Conservation (phyloP, 2,797 vertebrate species). For the Pseudopleuronectes americanus region DNA sequence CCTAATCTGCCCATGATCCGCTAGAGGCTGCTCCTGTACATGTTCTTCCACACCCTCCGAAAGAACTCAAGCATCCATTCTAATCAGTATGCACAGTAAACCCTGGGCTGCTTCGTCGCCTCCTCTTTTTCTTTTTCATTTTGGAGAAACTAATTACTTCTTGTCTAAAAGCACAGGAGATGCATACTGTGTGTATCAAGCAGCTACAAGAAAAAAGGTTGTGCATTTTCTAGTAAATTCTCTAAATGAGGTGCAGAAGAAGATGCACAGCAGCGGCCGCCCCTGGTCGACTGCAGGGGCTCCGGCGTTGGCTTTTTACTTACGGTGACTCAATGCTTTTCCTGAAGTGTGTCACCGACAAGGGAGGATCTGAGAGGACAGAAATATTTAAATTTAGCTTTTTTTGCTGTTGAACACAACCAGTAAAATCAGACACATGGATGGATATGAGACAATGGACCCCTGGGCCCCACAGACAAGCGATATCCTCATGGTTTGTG, state of each 20-base stretch:
- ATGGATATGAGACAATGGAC: background rate
- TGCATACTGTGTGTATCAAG: background rate
- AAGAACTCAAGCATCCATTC: background rate
- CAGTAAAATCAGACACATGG: constrained; percentile 24
- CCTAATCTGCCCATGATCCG: constrained; percentile 60
- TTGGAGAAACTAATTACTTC: background rate
- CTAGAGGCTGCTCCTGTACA: constrained; percentile 64
- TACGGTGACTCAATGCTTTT: constrained; percentile 99
- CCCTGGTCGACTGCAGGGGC: constrained; percentile 52
- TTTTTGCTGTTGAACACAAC: background rate
- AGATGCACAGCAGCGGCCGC: constrained; percentile 51
- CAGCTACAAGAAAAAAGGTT: background rate
- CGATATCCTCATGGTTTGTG: rapidly evolving
- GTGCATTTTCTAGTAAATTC: background rate
- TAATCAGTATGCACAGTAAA: background rate
- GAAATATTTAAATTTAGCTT: constrained; percentile 57
- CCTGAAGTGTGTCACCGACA: constrained; percentile 99
- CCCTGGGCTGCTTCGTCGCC: constrained; percentile 9
- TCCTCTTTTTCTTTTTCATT: constrained; percentile 1
- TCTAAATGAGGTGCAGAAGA: constrained; percentile 42
- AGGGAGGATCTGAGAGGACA: constrained; percentile 92
- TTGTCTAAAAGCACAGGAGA: constrained; percentile 1
- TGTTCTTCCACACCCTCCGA: constrained; percentile 49
- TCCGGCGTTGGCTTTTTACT: constrained; percentile 80
- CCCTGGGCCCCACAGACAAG: background rate